A percentile compares a stretch with the other conserved stretches of the same genome.
These are phyloP conservation scores for Mythimna albipuncta DNA, from an alignment of 2,888 invertebrate genomes.

Conservation along the genomic window DNA sequence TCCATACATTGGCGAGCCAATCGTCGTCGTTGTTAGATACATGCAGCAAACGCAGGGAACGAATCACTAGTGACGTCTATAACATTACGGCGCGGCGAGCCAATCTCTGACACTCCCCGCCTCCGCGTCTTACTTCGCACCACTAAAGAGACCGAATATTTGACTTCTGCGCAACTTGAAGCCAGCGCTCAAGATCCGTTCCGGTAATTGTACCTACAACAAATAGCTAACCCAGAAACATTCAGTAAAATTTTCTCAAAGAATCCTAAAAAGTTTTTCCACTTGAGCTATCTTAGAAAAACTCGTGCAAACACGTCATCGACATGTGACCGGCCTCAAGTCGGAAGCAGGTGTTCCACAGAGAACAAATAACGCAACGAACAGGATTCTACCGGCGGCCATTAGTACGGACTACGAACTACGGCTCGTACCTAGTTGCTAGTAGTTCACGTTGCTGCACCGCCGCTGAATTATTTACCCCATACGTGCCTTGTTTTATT, in stretches of 20 bases:
- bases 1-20: no score
- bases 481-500: slow-evolving; percentile 62
- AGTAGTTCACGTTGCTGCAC: slow-evolving; percentile 55
- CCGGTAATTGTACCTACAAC: not conserved
- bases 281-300: not conserved
- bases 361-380: slow-evolving; percentile 71
- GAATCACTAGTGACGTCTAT: no score
- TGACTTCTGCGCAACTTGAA: no score
- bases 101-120: no score
- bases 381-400: slow-evolving; percentile 66
- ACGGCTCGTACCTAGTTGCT: not conserved
- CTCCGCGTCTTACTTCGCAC: no score
- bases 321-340: not conserved
- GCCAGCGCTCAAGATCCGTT: no score
- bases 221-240: not conserved
- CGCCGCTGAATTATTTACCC: slow-evolving; percentile 69
- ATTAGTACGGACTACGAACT: slow-evolving; percentile 53
- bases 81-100: no score
- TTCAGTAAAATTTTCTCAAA: no score
- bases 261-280: not conserved
- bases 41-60: no score
- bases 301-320: slow-evolving; percentile 3
- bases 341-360: slow-evolving; percentile 64
- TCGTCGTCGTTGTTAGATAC: no score
- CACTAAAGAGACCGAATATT: no score